Conservation (phyloP, 2,797 vertebrate species). For the Graptemys geographica region DNA sequence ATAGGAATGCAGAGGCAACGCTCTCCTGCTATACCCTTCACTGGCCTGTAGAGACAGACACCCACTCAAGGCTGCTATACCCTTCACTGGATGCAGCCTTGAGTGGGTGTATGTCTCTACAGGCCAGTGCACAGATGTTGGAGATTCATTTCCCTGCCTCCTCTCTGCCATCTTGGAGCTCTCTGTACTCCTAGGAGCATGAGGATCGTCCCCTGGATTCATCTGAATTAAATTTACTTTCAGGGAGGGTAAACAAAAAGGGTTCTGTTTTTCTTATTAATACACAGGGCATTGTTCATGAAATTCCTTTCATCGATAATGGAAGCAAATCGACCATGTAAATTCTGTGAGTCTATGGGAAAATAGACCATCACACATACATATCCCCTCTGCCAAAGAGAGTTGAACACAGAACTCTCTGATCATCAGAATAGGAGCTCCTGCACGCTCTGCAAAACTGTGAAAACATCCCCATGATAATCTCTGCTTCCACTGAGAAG, state of each 20-base stretch:
- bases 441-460: background rate
- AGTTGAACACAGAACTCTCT: rapidly evolving
- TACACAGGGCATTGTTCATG: background rate
- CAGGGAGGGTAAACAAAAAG: background rate
- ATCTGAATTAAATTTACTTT: background rate
- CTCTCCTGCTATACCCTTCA: background rate
- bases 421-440: background rate
- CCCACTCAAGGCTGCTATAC: background rate
- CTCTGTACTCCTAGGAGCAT: background rate
- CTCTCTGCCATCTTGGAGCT: background rate
- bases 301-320: background rate
- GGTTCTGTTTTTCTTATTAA: background rate
- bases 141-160: rapidly evolving
- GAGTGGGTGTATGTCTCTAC: background rate
- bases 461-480: background rate
- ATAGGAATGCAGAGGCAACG: background rate
- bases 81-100: rapidly evolving
- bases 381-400: background rate
- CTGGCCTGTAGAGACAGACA: background rate
- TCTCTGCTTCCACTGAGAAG: background rate
- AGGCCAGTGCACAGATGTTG: background rate
- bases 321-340: background rate
- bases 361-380: background rate
- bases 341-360: background rate
- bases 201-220: rapidly evolving